phyloP scores from a whole-genome alignment of 2,113 vertebrate species.

The Baryphthengus martii region DNA sequence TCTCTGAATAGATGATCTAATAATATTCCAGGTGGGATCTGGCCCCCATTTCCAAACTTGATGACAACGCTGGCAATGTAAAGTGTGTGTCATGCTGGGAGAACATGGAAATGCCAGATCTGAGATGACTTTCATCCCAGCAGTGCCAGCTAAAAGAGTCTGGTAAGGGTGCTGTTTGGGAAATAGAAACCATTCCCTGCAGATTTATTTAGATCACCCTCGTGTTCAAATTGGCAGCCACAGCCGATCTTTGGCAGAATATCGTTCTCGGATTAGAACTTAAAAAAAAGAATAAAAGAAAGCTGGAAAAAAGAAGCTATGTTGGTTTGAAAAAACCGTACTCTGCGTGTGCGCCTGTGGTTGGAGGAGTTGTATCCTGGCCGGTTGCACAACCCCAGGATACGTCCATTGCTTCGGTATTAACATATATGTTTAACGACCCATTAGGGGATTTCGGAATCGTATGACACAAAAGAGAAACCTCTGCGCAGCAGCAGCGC shows the following conservation, averaged over 20 bases:
- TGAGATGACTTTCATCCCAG: neutral
- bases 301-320: neutral
- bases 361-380: neutral
- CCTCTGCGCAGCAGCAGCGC: neutral
- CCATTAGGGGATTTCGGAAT: conserved; percentile 31
- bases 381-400: conserved; percentile 12
- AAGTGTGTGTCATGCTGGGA: neutral
- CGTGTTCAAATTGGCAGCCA: neutral
- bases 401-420: neutral
- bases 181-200: neutral
- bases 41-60: neutral
- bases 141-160: neutral
- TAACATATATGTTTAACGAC: conserved; percentile 44
- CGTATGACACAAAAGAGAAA: neutral
- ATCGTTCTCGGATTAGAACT: neutral
- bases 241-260: neutral
- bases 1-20: neutral
- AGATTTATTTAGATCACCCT: neutral
- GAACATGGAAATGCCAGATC: neutral
- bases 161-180: neutral
- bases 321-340: neutral
- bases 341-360: neutral
- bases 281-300: no score
- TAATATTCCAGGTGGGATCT: neutral
- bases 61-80: neutral